Evolutionary conservation across 2,797 vertebrate species (phyloP).

Genomic region (Melopsittacus undulatus): DNA sequence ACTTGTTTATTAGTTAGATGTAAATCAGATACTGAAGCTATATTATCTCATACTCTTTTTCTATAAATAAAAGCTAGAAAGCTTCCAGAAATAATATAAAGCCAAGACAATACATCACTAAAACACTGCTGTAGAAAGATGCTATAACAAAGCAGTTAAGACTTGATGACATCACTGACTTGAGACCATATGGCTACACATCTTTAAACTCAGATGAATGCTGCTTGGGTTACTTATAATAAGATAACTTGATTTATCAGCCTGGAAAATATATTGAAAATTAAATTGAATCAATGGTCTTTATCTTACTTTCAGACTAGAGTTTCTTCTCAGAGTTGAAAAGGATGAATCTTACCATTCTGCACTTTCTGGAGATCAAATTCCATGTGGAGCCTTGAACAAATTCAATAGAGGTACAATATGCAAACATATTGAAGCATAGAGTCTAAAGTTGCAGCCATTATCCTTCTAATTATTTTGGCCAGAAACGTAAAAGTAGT

Average conservation of each 20-base stretch:
- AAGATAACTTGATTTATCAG: neutral
- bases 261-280: neutral
- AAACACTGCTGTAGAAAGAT: neutral
- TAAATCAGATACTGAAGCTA: neutral
- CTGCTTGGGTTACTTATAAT: neutral
- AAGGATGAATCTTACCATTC: neutral
- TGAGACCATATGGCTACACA: neutral
- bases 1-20: neutral
- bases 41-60: neutral
- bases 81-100: neutral
- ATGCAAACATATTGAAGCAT: neutral
- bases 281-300: neutral
- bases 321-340: neutral
- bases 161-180: neutral
- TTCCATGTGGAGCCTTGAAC: neutral
- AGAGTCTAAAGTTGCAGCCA: neutral
- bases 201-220: neutral
- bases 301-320: neutral
- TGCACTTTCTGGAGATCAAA: neutral
- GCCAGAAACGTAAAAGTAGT: neutral
- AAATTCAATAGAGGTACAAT: neutral
- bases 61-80: neutral
- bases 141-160: neutral
- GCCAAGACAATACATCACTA: neutral
- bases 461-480: neutral